Conservation (phyloP, 2,113 vertebrate species). For the Notarius quadriscutis region DNA sequence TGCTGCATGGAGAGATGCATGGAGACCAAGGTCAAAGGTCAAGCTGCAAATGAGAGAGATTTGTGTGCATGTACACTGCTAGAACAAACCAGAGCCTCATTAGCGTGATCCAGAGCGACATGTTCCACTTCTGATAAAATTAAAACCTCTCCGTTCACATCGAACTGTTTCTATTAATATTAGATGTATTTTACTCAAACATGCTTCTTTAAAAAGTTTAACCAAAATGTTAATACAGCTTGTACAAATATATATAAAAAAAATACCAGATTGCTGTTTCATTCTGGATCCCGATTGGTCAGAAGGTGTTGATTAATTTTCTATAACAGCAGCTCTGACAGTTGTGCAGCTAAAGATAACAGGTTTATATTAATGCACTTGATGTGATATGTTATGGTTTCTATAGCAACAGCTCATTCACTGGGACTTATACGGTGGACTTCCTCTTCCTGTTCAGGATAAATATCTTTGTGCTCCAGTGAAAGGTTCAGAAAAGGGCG, state of each 20-base stretch:
- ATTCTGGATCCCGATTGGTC: not conserved
- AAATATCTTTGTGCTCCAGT: not conserved
- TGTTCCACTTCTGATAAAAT: not conserved
- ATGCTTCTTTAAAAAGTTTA: too few relatives aligned
- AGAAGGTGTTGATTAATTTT: not conserved
- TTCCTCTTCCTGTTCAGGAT: not conserved
- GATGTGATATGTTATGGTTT: not conserved
- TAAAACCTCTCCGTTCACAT: not conserved
- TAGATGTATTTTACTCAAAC: too few relatives aligned
- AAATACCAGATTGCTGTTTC: too few relatives aligned
- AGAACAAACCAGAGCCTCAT: not conserved
- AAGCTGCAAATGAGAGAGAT: not conserved
- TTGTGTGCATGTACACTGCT: not conserved
- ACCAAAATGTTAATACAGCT: not conserved
- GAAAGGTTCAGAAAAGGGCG: not conserved
- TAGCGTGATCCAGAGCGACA: not conserved
- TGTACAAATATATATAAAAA: too few relatives aligned
- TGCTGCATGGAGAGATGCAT: not conserved
- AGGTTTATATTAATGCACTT: too few relatives aligned
- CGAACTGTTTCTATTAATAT: too few relatives aligned
- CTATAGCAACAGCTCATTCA: not conserved
- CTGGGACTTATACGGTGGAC: too few relatives aligned
- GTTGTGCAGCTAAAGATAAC: too few relatives aligned
- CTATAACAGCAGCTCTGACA: too few relatives aligned
- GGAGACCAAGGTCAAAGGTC: conserved; percentile 7